Conservation (phyloP, 2,113 vertebrate species). For the Myotis lucifugus region DNA sequence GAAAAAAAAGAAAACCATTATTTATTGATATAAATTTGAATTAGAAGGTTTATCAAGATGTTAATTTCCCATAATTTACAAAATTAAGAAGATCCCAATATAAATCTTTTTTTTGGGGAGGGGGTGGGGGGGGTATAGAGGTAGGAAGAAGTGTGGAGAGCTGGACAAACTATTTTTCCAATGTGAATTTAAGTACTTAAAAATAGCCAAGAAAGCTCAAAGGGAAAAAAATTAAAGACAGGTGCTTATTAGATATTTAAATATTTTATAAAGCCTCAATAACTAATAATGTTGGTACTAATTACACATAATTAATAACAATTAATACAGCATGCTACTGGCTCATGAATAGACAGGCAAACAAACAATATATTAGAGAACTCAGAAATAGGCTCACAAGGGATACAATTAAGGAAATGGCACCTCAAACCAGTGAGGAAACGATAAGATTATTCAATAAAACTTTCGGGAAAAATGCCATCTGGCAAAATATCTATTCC, state of each 20-base stretch:
- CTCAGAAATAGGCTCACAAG: background rate
- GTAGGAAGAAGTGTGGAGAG: background rate
- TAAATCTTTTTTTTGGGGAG: background rate
- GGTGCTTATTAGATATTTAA: background rate
- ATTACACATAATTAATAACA: background rate
- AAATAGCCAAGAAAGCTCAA: slow-evolving; percentile 1
- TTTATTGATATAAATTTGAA: background rate
- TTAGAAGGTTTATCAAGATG: background rate
- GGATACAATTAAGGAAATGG: background rate
- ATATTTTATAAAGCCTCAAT: background rate
- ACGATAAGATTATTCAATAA: background rate
- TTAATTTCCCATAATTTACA: background rate
- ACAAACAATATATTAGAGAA: background rate
- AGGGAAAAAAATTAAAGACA: background rate
- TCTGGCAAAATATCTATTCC: background rate
- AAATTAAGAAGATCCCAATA: background rate
- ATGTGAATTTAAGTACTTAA: background rate
- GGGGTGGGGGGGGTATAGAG: too few relatives aligned
- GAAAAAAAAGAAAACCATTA: slow-evolving; percentile 61
- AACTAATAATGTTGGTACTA: background rate
- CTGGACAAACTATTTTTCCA: background rate
- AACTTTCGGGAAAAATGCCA: background rate
- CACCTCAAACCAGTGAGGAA: background rate
- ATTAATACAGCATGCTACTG: background rate
- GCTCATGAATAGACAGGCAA: background rate